phyloP scores from a whole-genome alignment of 2,888 invertebrate species.

The Amblyteles armatorius region DNA sequence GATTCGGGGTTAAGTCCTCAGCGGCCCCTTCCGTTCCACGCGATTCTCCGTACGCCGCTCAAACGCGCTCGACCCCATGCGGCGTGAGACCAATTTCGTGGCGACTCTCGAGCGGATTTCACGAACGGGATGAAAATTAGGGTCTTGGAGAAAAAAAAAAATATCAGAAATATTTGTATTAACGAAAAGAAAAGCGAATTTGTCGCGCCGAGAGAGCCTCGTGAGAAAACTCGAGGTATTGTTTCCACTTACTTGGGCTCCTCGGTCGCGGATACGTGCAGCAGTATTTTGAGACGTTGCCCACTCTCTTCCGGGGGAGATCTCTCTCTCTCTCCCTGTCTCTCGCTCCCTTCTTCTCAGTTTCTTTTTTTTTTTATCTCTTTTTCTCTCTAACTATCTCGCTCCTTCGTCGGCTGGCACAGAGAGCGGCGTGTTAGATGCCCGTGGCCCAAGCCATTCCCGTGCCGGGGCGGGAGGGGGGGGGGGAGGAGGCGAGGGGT shows the following conservation, averaged over 20 bases:
- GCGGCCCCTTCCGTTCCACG: slow-evolving; percentile 1
- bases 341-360: slow-evolving; percentile 27
- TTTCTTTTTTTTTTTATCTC: slow-evolving; percentile 12
- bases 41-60: background rate
- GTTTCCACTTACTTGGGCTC: slow-evolving; percentile 80
- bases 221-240: slow-evolving; percentile 67
- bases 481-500: background rate
- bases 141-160: slow-evolving; percentile 5
- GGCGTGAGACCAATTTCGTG: background rate
- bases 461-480: slow-evolving; percentile 58
- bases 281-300: slow-evolving; percentile 79
- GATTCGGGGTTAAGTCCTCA: background rate
- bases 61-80: slow-evolving; percentile 1
- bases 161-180: too few relatives aligned
- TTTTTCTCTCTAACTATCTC: slow-evolving; percentile 36
- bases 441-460: slow-evolving; percentile 76
- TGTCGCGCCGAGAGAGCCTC: slow-evolving; percentile 30
- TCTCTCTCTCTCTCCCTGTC: slow-evolving; percentile 31
- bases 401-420: slow-evolving; percentile 72
- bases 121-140: background rate
- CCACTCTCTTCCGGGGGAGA: slow-evolving; percentile 79
- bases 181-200: background rate
- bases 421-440: slow-evolving; percentile 75
- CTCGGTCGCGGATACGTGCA: slow-evolving; percentile 68
- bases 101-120: too few relatives aligned